A percentile compares a stretch with the other conserved stretches of the same genome.
Evolutionary conservation across 2,113 vertebrate species (phyloP).

Genomic region (Ammodytes dubius): DNA sequence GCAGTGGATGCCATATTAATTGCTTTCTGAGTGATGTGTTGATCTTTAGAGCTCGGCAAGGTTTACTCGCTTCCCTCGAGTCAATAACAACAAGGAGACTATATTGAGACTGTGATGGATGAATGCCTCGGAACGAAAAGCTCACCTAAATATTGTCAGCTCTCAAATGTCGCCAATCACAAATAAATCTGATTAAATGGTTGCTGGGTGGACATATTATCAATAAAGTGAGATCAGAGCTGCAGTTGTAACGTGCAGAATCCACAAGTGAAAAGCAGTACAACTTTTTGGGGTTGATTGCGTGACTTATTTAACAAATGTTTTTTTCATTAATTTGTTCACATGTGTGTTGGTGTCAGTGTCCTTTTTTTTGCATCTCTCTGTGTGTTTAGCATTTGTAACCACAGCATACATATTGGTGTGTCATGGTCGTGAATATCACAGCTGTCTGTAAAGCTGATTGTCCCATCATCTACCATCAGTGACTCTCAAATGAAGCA

Average conservation of each 20-base stretch:
- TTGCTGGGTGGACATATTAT: neutral
- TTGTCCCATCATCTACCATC: conserved; percentile 11
- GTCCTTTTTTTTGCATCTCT: neutral
- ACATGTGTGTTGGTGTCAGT: neutral
- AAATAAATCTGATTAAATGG: neutral
- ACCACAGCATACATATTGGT: neutral
- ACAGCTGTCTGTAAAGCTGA: conserved; percentile 14
- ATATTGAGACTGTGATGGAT: conserved; percentile 5
- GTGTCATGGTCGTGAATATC: neutral
- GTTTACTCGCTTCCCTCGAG: conserved; percentile 2
- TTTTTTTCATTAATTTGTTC: neutral
- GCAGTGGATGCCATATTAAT: conserved; percentile 36
- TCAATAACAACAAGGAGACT: conserved; percentile 35
- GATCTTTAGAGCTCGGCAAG: conserved; percentile 23
- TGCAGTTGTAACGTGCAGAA: neutral
- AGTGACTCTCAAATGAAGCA: conserved; percentile 2
- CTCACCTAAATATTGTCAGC: conserved; percentile 7
- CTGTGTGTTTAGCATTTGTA: neutral
- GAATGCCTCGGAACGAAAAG: neutral
- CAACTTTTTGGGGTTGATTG: neutral
- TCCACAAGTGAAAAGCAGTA: neutral
- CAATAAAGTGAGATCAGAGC: neutral
- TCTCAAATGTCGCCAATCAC: neutral
- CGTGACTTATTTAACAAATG: neutral
- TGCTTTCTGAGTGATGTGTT: conserved; percentile 50